These are phyloP conservation scores for Poeciliopsis gracilis DNA, from an alignment of 2,797 vertebrate species.

Conservation along the genomic window DNA sequence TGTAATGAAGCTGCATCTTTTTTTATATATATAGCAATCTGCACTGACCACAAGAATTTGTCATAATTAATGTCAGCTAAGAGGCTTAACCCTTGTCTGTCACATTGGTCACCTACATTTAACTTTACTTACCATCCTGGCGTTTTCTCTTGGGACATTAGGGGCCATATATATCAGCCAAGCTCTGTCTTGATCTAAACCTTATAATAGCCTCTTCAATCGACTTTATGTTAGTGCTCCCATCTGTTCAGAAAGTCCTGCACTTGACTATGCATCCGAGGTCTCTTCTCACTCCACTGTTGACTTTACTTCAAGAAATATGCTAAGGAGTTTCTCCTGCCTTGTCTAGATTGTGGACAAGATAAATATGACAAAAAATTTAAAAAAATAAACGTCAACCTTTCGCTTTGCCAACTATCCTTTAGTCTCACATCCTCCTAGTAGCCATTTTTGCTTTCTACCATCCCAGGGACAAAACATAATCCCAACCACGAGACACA, in stretches of 20 bases:
- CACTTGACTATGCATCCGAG: not conserved
- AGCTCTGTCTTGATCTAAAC: not conserved
- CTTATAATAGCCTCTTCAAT: not conserved
- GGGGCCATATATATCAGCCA: not conserved
- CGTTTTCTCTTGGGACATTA: not conserved
- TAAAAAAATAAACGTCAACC: not conserved
- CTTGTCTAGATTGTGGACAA: not conserved
- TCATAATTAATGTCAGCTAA: no score
- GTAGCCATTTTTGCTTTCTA: not conserved
- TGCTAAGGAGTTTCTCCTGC: not conserved
- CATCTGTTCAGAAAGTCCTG: not conserved
- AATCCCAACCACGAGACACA: not conserved
- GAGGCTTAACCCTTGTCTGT: not conserved
- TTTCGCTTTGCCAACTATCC: not conserved
- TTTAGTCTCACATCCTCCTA: not conserved
- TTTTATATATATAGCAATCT: no score
- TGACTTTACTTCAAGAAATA: not conserved
- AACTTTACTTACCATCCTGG: not conserved
- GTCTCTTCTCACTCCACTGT: not conserved
- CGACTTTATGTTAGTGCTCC: not conserved
- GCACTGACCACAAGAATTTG: no score
- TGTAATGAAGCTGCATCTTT: no score
- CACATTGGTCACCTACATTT: not conserved
- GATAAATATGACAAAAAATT: not conserved
- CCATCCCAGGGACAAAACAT: not conserved